Conservation (phyloP, 2,888 invertebrate genomes). For the Aphidoletes aphidimyza region DNA sequence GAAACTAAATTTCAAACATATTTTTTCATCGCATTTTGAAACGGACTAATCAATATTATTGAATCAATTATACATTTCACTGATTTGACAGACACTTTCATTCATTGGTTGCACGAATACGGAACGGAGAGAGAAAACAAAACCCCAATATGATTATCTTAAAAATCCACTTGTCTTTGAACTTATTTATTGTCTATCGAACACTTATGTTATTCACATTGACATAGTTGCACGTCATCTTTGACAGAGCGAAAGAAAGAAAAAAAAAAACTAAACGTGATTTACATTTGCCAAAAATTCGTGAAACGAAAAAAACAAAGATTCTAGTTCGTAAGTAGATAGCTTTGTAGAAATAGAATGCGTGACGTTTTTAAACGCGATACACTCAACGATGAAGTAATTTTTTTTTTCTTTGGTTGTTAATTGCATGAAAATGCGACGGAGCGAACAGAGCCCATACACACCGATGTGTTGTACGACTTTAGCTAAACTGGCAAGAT, state of each 20-base stretch:
- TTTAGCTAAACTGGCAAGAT: not conserved
- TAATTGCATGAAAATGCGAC: not conserved
- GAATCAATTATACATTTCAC: not conserved
- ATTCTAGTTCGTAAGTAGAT: too few relatives aligned
- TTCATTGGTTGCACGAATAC: not conserved
- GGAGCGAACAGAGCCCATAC: not conserved
- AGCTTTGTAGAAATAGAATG: too few relatives aligned
- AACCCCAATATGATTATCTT: not conserved
- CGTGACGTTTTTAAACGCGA: too few relatives aligned
- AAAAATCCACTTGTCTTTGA: conserved; percentile 18
- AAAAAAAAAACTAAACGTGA: not conserved
- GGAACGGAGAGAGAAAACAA: not conserved
- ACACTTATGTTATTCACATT: not conserved
- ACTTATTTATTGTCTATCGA: not conserved
- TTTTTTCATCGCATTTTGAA: not conserved
- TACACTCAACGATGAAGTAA: too few relatives aligned
- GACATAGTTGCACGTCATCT: not conserved
- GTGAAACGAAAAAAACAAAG: too few relatives aligned
- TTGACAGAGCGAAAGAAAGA: too few relatives aligned
- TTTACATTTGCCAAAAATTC: not conserved
- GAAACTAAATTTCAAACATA: not conserved
- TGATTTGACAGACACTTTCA: not conserved
- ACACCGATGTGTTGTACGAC: conserved; percentile 5
- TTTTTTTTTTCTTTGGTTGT: not conserved
- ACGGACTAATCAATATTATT: conserved; percentile 5